Conservation (phyloP, 2,888 invertebrate genomes). For the Oxystoma pomonae region DNA sequence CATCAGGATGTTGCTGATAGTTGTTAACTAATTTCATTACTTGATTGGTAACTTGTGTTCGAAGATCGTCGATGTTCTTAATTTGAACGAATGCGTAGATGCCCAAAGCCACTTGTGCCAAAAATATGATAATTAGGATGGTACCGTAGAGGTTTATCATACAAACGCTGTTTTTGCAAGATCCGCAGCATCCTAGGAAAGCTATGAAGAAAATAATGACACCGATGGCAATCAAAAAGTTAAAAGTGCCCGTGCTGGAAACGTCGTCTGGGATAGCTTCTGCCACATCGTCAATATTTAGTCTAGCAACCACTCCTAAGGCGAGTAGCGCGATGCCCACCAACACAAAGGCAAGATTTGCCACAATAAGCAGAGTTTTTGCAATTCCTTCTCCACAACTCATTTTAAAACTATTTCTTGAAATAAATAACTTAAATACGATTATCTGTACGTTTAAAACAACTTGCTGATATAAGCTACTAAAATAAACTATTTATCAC, state of each 20-base stretch:
- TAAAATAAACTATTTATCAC: too few species aligned
- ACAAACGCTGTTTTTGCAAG: background rate
- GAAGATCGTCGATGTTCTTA: constrained; percentile 12
- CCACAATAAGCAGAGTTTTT: too few species aligned
- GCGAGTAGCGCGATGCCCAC: background rate
- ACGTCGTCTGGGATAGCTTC: background rate
- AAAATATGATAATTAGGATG: constrained; percentile 20
- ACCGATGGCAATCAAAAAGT: background rate
- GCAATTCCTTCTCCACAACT: too few species aligned
- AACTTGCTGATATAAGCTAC: too few species aligned
- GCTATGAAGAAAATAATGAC: background rate
- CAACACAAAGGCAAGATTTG: too few species aligned
- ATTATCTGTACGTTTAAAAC: background rate
- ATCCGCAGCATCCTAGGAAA: background rate
- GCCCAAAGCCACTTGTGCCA: constrained; percentile 19
- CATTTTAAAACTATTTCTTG: background rate
- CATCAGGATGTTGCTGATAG: too few species aligned
- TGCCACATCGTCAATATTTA: background rate
- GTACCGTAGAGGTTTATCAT: constrained; percentile 12
- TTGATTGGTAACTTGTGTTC: constrained; percentile 6
- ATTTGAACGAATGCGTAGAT: constrained; percentile 18
- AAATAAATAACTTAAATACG: background rate
- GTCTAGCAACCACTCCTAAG: background rate
- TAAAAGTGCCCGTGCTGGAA: background rate
- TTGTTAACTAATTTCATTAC: background rate